A percentile compares a stretch with the other conserved stretches of the same genome.
These are phyloP conservation scores for Rhorus exstirpatorius DNA, from an alignment of 2,888 invertebrate genomes.

Conservation along the genomic window DNA sequence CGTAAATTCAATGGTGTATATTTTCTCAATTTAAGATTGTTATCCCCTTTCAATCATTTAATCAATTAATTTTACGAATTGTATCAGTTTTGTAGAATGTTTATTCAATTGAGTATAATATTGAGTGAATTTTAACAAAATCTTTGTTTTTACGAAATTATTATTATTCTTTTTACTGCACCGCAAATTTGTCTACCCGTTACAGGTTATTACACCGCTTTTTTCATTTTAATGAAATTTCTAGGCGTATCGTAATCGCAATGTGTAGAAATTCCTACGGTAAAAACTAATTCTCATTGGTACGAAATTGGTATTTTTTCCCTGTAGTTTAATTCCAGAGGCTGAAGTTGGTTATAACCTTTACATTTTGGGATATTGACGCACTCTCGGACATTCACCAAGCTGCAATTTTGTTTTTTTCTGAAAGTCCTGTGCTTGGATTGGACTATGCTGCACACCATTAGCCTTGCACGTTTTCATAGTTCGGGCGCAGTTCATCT, in stretches of 20 bases:
- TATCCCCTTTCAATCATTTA: too few species aligned
- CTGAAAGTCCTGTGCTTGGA: slow-evolving; percentile 19
- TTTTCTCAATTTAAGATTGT: too few species aligned
- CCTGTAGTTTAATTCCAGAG: slow-evolving; percentile 17
- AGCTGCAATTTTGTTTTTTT: slow-evolving; percentile 14
- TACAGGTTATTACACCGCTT: background rate
- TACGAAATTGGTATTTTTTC: background rate
- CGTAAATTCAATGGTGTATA: background rate
- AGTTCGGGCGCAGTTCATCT: slow-evolving; percentile 16
- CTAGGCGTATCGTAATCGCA: too few species aligned
- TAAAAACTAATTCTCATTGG: background rate
- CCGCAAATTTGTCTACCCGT: background rate
- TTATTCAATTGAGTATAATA: too few species aligned
- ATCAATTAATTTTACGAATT: too few species aligned
- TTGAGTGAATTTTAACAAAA: too few species aligned
- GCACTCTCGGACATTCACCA: background rate
- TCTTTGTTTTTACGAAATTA: too few species aligned
- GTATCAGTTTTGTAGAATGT: too few species aligned
- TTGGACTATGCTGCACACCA: slow-evolving; percentile 20
- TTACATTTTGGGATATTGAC: slow-evolving; percentile 25
- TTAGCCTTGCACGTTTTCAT: slow-evolving; percentile 5
- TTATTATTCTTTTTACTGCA: too few species aligned
- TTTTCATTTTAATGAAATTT: background rate
- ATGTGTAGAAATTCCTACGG: slow-evolving; percentile 33
- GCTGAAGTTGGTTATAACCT: background rate